Base-by-base conservation (phyloP, 2,113 vertebrate genomes). In the Balaeniceps rex region DNA sequence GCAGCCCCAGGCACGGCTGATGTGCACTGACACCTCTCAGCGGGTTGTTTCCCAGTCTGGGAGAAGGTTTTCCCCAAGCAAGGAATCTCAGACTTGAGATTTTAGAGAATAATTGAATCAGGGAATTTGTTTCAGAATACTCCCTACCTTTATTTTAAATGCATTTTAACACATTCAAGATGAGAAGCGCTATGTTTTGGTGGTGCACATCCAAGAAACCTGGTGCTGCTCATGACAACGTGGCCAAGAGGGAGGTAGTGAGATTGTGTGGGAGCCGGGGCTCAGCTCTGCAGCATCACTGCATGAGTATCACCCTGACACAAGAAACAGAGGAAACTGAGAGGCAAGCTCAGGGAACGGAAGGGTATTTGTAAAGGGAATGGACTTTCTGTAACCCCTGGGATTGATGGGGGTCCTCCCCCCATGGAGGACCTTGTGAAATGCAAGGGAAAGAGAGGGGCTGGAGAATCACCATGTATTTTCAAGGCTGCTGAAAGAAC, bases 211-310 rank as follows among this genome's bases (percentile, higher is more conserved):
- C 49, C 34, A 7, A 44, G 51, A 42, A 77, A n/a, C 21, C 51
- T 10, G 34, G 1, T 4, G 70, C 33, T 9, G 34, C 58, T 57
- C 5, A 1, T 33, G 24, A 3, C 5, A 3, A 22, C 0, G 1
- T 0, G 7, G 22, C 77, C 42, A 11, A 4, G 26, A n/a, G 24
- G 25, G 31, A 60, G 36, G 25, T 2, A 4, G 19, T 3, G 42
- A 57, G 52, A 6, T 4, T 5, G 4, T 0, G 2, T 3, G 18
- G 36, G 60, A 64, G 42, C 57, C 2, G 5, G 19, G 21, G 11
- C 14, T 21, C 29, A 9, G n/a, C 28, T 31, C 57, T 10, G 72
- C 63, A 36, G 8, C 55, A 19, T 58, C 23, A 0, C 46, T 13
- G n/a, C 7, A 2, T 5, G 26, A 14, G 36, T 11, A 11, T 5